Percentiles rank a stretch among this genome's conserved stretches.
Evolutionary conservation across 2,113 vertebrate genomes (phyloP).

Genomic region (Lanius collurio): DNA sequence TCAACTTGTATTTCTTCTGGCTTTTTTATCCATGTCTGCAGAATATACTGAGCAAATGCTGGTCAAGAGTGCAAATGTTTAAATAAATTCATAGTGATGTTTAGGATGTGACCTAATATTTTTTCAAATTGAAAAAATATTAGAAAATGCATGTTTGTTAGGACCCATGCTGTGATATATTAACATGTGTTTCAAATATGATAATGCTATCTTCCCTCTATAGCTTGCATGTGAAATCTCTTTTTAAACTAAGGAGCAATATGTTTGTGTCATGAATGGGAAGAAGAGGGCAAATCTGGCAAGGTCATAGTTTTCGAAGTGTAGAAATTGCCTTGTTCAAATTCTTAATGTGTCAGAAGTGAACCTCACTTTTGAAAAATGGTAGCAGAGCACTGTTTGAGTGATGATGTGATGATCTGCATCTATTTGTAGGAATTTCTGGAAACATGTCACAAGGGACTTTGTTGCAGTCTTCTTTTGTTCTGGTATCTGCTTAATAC

Average conservation of each 20-base stretch:
- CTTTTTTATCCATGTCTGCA: neutral
- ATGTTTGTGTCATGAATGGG: neutral
- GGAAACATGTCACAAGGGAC: rapidly evolving
- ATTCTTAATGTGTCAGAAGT: neutral
- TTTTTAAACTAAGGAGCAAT: neutral
- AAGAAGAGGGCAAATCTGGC: neutral
- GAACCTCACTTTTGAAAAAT: neutral
- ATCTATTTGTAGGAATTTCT: neutral
- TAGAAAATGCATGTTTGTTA: neutral
- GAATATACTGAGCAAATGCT: neutral
- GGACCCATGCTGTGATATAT: neutral
- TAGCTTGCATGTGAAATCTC: neutral
- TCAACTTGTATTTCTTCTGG: neutral
- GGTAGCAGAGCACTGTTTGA: neutral
- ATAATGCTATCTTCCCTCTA: neutral
- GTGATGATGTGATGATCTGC: neutral
- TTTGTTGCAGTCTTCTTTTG: neutral
- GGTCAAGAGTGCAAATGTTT: neutral
- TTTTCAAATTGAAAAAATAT: neutral
- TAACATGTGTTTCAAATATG: neutral
- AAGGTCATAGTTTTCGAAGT: neutral
- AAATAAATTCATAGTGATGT: neutral
- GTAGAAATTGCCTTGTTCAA: neutral
- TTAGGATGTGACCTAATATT: neutral
- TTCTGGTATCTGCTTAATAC: neutral